A percentile compares a stretch with the other conserved stretches of the same genome.
These are phyloP conservation scores for Enteromius unitaeniatus DNA, from an alignment of 2,797 vertebrate species.

Conservation along the genomic window DNA sequence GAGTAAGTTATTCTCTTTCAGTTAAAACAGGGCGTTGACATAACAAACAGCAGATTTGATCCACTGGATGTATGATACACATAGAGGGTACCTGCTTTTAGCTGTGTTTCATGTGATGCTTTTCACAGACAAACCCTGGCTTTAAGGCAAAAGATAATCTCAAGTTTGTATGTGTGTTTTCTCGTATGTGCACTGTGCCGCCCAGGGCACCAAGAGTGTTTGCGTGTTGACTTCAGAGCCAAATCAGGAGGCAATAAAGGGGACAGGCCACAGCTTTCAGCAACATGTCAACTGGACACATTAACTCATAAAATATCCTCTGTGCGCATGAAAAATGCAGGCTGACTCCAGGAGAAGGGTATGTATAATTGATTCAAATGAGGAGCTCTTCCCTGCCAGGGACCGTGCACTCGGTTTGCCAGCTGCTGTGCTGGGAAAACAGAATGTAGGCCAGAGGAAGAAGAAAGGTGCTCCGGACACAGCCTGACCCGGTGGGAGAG, in stretches of 20 bases:
- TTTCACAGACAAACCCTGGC: conserved; percentile 27
- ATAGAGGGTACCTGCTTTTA: conserved; percentile 46
- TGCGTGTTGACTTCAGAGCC: conserved; percentile 47
- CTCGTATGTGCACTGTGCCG: not conserved
- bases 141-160: conserved; percentile 31
- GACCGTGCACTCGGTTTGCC: conserved; percentile 64
- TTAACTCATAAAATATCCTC: conserved; percentile 81
- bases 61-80: conserved; percentile 12
- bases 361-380: conserved; percentile 87
- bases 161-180: conserved; percentile 15
- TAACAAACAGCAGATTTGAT: conserved; percentile 46
- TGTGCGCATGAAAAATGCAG: conserved; percentile 81
- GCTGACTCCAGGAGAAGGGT: conserved; percentile 74
- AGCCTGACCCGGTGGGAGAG: conserved; percentile 62
- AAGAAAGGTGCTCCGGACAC: conserved; percentile 67
- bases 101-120: conserved; percentile 26
- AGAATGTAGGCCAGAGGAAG: conserved; percentile 59
- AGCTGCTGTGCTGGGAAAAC: conserved; percentile 55
- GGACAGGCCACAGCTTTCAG: conserved; percentile 79
- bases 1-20: conserved; percentile 50
- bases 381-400: conserved; percentile 76
- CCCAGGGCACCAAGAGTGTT: conserved; percentile 36
- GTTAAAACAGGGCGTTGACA: conserved; percentile 31
- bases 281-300: conserved; percentile 81
- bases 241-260: conserved; percentile 64